Percentiles rank a stretch among this genome's conserved stretches.
These are phyloP conservation scores for Anarrhichthys ocellatus DNA, from an alignment of 2,113 vertebrate species.

Conservation along the genomic window DNA sequence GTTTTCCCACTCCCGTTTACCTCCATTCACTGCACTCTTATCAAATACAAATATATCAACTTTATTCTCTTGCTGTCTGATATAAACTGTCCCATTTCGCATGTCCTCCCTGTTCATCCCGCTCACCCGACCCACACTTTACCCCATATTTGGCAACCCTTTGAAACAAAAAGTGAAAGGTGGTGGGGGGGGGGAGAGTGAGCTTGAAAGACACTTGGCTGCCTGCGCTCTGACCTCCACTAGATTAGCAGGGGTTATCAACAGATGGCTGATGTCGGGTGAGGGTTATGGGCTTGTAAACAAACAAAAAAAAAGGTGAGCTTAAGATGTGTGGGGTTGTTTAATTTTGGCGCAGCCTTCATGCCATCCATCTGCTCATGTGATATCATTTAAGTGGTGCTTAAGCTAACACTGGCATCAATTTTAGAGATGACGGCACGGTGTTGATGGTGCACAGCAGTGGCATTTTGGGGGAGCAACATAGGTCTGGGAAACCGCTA, in stretches of 20 bases:
- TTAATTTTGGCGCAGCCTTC: conserved; percentile 24
- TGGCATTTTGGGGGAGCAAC: neutral
- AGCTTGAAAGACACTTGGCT: conserved; percentile 49
- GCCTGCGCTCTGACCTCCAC: conserved; percentile 69
- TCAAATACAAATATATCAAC: neutral
- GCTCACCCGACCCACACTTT: neutral
- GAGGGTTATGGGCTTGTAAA: conserved; percentile 27
- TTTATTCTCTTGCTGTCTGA: neutral
- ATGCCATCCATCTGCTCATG: conserved; percentile 41
- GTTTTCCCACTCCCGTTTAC: neutral
- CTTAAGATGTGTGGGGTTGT: conserved; percentile 54
- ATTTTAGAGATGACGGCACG: neutral
- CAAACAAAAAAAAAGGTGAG: conserved; percentile 47
- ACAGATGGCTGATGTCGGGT: conserved; percentile 68
- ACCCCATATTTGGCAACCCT: conserved; percentile 44
- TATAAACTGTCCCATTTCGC: neutral
- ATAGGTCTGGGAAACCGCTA: neutral
- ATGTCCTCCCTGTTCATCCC: neutral
- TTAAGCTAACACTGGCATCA: conserved; percentile 2
- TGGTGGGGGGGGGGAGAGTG: neutral
- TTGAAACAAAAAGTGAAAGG: conserved; percentile 63
- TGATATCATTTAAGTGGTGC: conserved; percentile 35
- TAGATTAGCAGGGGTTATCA: conserved; percentile 75
- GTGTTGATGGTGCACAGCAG: conserved; percentile 8
- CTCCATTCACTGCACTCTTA: neutral